A percentile compares a stretch with the other conserved stretches of the same genome.
Conservation (phyloP, 2,888 invertebrate species). For the Tillus elongatus region DNA sequence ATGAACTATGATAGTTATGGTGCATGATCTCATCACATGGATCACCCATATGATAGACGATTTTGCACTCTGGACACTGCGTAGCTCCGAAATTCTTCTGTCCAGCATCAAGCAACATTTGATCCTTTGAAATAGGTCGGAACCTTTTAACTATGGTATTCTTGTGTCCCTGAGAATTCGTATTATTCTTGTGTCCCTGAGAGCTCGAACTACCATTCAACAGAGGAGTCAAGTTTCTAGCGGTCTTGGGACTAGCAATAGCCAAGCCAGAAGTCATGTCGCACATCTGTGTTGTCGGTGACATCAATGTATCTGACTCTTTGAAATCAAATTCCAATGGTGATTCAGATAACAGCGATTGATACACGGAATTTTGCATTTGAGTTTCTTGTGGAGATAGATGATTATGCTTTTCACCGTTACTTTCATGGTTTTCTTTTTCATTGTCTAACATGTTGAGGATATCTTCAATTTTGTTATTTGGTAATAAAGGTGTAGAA, state of each 20-base stretch:
- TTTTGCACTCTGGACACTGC: conserved; percentile 64
- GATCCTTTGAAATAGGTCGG: conserved; percentile 49
- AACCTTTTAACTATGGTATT: conserved; percentile 28
- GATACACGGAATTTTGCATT: too few relatives aligned
- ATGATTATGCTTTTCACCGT: too few relatives aligned
- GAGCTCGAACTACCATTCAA: conserved; percentile 11
- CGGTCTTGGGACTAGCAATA: conserved; percentile 43
- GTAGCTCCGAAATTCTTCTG: conserved; percentile 71
- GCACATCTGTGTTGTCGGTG: conserved; percentile 45
- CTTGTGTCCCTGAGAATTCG: conserved; percentile 7
- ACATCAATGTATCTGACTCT: conserved; percentile 32
- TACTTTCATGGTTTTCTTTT: too few relatives aligned
- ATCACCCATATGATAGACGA: conserved; percentile 64
- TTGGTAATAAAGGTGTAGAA: too few relatives aligned
- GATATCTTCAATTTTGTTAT: too few relatives aligned
- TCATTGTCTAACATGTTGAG: too few relatives aligned
- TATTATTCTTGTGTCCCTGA: conserved; percentile 5
- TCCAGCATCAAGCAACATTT: conserved; percentile 75
- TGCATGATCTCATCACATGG: conserved; percentile 73
- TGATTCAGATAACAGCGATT: too few relatives aligned
- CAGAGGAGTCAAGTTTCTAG: conserved; percentile 28
- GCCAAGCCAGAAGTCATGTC: conserved; percentile 45
- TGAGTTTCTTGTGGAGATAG: too few relatives aligned
- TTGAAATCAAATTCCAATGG: too few relatives aligned
- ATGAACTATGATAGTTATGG: conserved; percentile 60